Evolutionary conservation across 2,888 invertebrate genomes (phyloP).

Genomic region (Strigamia maritima): DNA sequence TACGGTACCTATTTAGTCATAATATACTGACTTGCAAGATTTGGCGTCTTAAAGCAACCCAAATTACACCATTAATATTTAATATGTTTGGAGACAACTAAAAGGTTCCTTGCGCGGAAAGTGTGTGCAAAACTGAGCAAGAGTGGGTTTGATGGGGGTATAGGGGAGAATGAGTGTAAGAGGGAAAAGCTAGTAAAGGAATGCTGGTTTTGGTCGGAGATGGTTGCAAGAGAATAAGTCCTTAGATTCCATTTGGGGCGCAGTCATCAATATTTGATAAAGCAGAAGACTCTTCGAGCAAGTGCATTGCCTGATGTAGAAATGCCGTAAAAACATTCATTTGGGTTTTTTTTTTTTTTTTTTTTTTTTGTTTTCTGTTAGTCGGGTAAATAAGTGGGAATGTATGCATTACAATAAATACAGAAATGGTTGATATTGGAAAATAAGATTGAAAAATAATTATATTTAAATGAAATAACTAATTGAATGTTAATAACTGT

Average conservation of each 20-base stretch:
- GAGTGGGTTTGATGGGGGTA: slow-evolving; percentile 2
- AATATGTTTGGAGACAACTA: slow-evolving; percentile 5
- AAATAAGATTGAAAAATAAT: neutral
- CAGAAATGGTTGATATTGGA: neutral
- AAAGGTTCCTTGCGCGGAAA: neutral
- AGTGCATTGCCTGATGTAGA: neutral
- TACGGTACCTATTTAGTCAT: neutral
- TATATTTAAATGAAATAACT: no score
- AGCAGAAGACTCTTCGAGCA: neutral
- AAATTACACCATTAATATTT: neutral
- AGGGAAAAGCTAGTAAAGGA: slow-evolving; percentile 7
- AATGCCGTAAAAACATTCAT: neutral
- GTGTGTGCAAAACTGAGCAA: slow-evolving; percentile 15
- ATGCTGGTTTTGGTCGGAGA: neutral
- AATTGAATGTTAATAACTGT: no score
- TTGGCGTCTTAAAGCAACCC: neutral
- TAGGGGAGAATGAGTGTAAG: neutral
- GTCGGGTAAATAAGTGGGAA: neutral
- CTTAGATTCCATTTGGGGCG: slow-evolving; percentile 2
- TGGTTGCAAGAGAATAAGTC: neutral
- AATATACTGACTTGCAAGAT: neutral
- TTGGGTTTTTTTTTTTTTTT: neutral
- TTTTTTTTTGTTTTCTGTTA: neutral
- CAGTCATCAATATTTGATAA: neutral
- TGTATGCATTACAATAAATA: neutral